A percentile compares a stretch with the other conserved stretches of the same genome.
phyloP scores from a whole-genome alignment of 1,140 invertebrate genomes.

The Oscheius sp. region DNA sequence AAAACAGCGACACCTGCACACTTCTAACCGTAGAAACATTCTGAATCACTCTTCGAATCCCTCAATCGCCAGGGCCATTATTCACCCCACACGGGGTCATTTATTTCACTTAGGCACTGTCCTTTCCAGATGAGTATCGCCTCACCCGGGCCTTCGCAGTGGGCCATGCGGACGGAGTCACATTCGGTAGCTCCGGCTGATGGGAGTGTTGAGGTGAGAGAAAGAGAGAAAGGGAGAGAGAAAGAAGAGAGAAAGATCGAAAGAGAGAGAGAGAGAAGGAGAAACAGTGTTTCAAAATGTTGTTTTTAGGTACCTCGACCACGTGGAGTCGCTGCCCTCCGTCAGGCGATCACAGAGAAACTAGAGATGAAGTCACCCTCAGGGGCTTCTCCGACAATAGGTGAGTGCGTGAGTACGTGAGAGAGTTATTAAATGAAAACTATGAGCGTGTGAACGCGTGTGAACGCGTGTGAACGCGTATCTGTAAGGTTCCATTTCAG shows the following conservation, averaged over 20 bases:
- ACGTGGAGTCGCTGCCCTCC: background rate
- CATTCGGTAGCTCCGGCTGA: background rate
- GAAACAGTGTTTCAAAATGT: too few relatives aligned
- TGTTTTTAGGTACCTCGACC: background rate
- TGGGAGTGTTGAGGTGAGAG: background rate
- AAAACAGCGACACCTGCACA: too few relatives aligned
- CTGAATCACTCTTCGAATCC: too few relatives aligned
- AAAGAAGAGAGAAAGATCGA: too few relatives aligned
- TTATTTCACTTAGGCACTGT: too few relatives aligned
- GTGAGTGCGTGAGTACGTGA: background rate
- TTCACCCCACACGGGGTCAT: too few relatives aligned
- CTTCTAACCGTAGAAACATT: too few relatives aligned
- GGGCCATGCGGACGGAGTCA: background rate
- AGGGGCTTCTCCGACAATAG: background rate
- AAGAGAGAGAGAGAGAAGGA: too few relatives aligned
- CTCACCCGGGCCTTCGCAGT: constrained; percentile 1
- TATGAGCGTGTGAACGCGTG: too few relatives aligned
- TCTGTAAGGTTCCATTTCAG: background rate
- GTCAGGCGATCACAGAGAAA: constrained; percentile 14
- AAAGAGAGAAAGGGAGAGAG: too few relatives aligned
- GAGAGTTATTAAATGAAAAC: background rate
- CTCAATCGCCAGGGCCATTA: too few relatives aligned
- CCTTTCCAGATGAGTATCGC: background rate
- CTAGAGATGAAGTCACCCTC: constrained; percentile 13
- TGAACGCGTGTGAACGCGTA: background rate